Evolutionary conservation across 2,113 vertebrate species (phyloP), one percentile per base, ranked within the genome.

Genomic region (Hippoglossus stenolepis): DNA sequence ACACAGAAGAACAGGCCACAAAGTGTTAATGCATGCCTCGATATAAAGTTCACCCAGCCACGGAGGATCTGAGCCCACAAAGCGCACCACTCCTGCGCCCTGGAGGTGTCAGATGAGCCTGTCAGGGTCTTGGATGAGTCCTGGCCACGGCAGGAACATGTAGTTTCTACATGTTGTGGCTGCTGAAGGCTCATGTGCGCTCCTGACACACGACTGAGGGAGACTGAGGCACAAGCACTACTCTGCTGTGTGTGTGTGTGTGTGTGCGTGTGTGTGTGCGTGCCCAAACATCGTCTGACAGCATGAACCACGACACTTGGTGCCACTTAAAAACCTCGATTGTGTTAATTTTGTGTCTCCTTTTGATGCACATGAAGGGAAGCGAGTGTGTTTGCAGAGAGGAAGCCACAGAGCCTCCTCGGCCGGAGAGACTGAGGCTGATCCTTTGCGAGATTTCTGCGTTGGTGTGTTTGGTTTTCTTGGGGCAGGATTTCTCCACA

Each of bases 11-110:
- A 84, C 93, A 94, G 94, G 95, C 94, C 94, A 93, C 93, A 93
- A 93, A 95, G 94, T 94, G 93, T 95, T 93, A 93, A 93, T 80
- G 79, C 73, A 84, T 78, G 82, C 58, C 40, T 80, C 90, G 84
- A 87, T 86, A 77, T 73, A 82, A 92, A 91, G 86, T 90, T 87
- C 86, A 90, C 21, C 72, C 79, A 63, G 71, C 56, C 71, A 75
- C 83, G 65, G 82, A 85, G 69, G 40, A 56, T 28, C 59, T 51
- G 75, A 81, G 65, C 45, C 71, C 71, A 47, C 65, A 53, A 20
- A 70, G 59, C 71, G 74, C 75, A 68, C 73, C 65, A 80, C 70
- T 56, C 0, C 74, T 15, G 56, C 1, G 60, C 63, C 21, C 24
- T 73, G 73, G 60, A 43, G 43, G 65, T 23, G 57, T 21, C 65